These are phyloP conservation scores for Novumbra hubbsi DNA, from an alignment of 2,797 vertebrate species.

Conservation along the genomic window DNA sequence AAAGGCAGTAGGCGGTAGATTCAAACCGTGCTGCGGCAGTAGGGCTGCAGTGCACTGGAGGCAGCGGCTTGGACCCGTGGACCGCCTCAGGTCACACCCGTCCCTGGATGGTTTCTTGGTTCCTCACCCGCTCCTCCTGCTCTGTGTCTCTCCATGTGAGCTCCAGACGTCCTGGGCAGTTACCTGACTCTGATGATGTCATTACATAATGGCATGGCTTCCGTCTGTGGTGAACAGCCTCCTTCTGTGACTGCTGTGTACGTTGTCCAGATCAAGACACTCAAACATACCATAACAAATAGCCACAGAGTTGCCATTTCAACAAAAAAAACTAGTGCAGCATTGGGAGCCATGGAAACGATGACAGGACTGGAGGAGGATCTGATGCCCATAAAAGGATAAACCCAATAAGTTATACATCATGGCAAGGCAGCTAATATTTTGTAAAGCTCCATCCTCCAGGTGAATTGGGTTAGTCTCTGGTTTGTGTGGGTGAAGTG, in stretches of 20 bases:
- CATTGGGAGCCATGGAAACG: background rate
- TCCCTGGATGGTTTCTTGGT: constrained; percentile 18
- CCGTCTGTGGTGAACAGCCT: constrained; percentile 63
- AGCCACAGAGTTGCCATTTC: constrained; percentile 49
- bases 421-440: no score
- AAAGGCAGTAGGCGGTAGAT: no score
- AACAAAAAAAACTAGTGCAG: constrained; percentile 49
- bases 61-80: background rate
- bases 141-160: constrained; percentile 30
- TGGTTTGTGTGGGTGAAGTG: no score
- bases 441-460: no score
- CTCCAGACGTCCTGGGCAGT: constrained; percentile 35
- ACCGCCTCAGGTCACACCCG: no score
- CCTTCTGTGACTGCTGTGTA: constrained; percentile 46
- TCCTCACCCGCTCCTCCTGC: constrained; percentile 4
- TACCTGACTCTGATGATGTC: constrained; percentile 54
- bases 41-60: no score
- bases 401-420: no score
- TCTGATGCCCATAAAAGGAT: background rate
- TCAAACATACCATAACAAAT: constrained; percentile 39
- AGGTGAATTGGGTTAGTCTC: no score
- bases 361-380: background rate
- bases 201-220: constrained; percentile 52
- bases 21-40: no score
- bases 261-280: background rate